phyloP scores from a whole-genome alignment of 92 coral and sea anemone genomes.

The Metridium senile region DNA sequence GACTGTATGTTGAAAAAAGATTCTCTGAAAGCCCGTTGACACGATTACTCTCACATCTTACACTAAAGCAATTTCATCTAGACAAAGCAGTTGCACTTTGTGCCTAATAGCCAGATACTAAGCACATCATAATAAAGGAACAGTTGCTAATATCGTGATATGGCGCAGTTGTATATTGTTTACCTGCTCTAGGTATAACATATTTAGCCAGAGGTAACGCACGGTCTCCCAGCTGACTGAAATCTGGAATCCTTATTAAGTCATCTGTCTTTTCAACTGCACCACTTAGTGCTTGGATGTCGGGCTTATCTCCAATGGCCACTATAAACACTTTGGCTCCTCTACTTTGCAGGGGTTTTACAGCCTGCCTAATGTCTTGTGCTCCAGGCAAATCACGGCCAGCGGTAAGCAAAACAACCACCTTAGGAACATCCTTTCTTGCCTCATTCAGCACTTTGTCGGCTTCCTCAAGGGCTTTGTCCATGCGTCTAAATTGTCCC shows the following conservation, averaged over 20 bases:
- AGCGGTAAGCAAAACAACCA: constrained; percentile 51
- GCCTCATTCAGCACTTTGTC: constrained; percentile 31
- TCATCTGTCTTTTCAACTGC: constrained; percentile 48
- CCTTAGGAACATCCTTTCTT: constrained; percentile 24
- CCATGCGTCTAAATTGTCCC: constrained; percentile 65
- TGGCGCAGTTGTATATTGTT: neutral
- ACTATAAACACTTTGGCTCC: constrained; percentile 66
- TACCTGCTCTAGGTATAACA: neutral
- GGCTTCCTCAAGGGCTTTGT: constrained; percentile 56
- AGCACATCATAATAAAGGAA: too few species aligned
- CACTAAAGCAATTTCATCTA: too few species aligned
- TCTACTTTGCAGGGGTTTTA: constrained; percentile 50
- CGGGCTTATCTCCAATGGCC: constrained; percentile 52
- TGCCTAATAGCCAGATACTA: too few species aligned
- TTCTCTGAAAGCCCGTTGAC: too few species aligned
- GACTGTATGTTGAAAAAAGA: too few species aligned
- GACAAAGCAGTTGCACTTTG: too few species aligned
- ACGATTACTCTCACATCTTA: too few species aligned
- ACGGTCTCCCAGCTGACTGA: neutral
- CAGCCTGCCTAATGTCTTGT: constrained; percentile 51
- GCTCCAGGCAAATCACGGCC: constrained; percentile 48
- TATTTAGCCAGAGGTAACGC: neutral
- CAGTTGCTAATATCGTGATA: too few species aligned
- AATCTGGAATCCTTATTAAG: neutral
- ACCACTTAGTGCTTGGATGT: constrained; percentile 42